A percentile compares a stretch with the other conserved stretches of the same genome.
Evolutionary conservation across 2,113 vertebrate species (phyloP).

Genomic region (Motacilla alba): DNA sequence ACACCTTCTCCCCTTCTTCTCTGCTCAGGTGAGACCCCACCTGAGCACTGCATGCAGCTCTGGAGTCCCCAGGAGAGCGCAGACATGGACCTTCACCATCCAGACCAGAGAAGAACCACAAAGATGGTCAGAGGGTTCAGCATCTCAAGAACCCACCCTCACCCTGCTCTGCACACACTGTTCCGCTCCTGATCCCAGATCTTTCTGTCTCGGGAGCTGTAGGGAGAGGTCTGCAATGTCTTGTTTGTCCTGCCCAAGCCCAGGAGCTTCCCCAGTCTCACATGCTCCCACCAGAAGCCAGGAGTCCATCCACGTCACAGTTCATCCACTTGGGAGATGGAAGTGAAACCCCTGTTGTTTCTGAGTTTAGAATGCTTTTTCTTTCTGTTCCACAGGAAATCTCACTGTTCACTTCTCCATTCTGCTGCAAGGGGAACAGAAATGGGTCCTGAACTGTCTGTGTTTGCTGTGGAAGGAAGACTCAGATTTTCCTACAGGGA

Average conservation of each 20-base stretch:
- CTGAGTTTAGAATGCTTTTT: neutral
- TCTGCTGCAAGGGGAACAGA: neutral
- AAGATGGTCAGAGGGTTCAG: neutral
- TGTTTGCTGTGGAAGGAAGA: neutral
- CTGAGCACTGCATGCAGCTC: neutral
- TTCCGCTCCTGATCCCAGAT: fast-evolving
- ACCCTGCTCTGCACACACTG: neutral
- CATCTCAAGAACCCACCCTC: neutral
- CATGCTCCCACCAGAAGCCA: neutral
- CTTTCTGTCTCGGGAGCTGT: neutral
- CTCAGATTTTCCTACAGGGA: neutral
- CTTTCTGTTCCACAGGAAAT: neutral
- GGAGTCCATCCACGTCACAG: neutral
- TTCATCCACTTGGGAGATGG: neutral
- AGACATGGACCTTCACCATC: neutral
- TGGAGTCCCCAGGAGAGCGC: neutral
- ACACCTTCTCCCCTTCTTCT: neutral
- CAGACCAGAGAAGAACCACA: neutral
- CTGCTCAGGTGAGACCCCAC: neutral
- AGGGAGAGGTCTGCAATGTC: neutral
- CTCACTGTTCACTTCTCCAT: neutral
- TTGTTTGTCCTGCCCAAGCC: neutral
- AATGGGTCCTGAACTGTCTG: neutral
- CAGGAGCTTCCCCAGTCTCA: neutral
- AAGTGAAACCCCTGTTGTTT: neutral